Percentiles rank a stretch among this genome's conserved stretches.
phyloP scores from a whole-genome alignment of 64 coral and sea anemone genomes.

The Montipora foliosa region DNA sequence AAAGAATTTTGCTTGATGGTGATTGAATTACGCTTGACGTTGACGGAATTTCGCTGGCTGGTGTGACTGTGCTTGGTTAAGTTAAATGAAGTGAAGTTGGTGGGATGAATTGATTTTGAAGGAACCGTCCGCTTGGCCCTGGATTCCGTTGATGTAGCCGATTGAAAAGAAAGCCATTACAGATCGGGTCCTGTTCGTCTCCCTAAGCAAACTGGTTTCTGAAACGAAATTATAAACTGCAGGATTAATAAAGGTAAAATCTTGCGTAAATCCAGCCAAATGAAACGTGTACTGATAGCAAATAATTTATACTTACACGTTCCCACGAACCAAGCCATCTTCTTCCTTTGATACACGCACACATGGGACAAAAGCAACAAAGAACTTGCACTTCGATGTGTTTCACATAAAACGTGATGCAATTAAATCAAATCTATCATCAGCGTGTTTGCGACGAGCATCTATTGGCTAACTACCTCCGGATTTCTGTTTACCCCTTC shows the following conservation, averaged over 20 bases:
- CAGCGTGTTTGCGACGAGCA: background rate
- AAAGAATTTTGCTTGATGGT: too few species aligned
- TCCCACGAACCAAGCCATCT: too few species aligned
- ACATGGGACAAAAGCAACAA: background rate
- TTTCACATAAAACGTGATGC: background rate
- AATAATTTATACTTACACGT: too few species aligned
- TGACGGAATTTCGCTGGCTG: too few species aligned
- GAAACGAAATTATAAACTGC: background rate
- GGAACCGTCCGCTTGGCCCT: background rate
- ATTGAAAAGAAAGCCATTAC: background rate
- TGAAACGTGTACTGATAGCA: too few species aligned
- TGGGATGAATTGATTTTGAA: background rate
- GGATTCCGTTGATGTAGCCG: background rate
- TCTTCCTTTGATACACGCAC: background rate
- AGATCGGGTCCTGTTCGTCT: too few species aligned
- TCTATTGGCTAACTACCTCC: background rate
- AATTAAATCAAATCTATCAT: conserved; percentile 4
- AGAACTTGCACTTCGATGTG: background rate
- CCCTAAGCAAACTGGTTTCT: too few species aligned
- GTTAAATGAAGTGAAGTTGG: background rate
- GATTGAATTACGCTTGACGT: too few species aligned
- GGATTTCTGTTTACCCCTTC: conserved; percentile 17
- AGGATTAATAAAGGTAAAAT: too few species aligned
- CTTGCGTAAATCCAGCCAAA: too few species aligned
- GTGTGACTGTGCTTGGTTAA: background rate